These are phyloP conservation scores for Lacerta viridis DNA, from an alignment of 2,797 vertebrate species.

Conservation along the genomic window DNA sequence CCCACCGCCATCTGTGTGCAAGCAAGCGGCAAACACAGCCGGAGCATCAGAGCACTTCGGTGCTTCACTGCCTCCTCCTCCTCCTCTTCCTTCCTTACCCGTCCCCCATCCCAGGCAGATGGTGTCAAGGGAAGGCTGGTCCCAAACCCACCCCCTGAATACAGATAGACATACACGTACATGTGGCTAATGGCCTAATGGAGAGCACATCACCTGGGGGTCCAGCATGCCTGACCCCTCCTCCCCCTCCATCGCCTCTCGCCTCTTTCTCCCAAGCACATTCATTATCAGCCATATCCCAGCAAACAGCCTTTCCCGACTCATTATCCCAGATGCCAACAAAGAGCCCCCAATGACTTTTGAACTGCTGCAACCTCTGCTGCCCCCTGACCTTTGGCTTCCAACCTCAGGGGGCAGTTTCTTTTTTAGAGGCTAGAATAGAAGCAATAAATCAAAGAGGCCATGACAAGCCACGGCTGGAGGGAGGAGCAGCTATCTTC, in stretches of 20 bases:
- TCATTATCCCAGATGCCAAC: slow-evolving; percentile 76
- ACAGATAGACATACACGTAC: background rate
- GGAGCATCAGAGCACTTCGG: slow-evolving; percentile 26
- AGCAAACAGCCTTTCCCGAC: slow-evolving; percentile 76
- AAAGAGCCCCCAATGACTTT: slow-evolving; percentile 79
- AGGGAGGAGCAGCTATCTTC: accelerated
- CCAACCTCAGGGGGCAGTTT: slow-evolving; percentile 50
- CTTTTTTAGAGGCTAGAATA: slow-evolving; percentile 61
- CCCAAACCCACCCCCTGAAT: background rate
- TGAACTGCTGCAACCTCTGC: slow-evolving; percentile 80
- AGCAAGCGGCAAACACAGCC: slow-evolving; percentile 42
- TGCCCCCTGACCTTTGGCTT: slow-evolving; percentile 75
- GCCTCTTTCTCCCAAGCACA: slow-evolving; percentile 33
- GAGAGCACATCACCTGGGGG: slow-evolving; percentile 26
- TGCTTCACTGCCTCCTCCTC: slow-evolving; percentile 19
- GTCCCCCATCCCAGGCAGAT: slow-evolving; percentile 67
- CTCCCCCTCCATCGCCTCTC: no score
- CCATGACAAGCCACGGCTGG: slow-evolving; percentile 66
- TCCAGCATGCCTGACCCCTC: slow-evolving; percentile 53
- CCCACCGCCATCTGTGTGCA: slow-evolving; percentile 85
- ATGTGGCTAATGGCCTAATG: background rate
- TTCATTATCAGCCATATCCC: slow-evolving; percentile 67
- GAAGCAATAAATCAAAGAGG: slow-evolving; percentile 87
- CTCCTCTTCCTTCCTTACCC: slow-evolving; percentile 41
- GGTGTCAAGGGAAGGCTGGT: slow-evolving; percentile 69